Percentiles rank a stretch among this genome's conserved stretches.
phyloP scores from a whole-genome alignment of 2,888 invertebrate genomes.

The Tricholauxania praeusta region DNA sequence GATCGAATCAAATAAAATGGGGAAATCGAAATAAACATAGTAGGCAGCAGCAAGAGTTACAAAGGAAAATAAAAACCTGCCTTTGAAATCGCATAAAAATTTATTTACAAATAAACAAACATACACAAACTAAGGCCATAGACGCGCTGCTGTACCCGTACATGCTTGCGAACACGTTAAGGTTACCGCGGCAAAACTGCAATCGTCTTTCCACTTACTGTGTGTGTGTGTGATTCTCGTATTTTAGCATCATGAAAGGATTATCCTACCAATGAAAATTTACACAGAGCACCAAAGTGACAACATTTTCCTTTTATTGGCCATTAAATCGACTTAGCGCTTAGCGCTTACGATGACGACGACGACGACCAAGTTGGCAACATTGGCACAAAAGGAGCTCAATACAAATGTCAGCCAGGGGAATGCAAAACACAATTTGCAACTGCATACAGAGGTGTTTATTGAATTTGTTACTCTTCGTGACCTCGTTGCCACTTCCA shows the following conservation, averaged over 20 bases:
- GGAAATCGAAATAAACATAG: neutral
- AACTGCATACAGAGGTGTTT: conserved; percentile 40
- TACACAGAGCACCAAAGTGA: conserved; percentile 59
- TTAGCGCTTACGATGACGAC: conserved; percentile 36
- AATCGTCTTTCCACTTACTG: neutral
- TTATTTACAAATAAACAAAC: conserved; percentile 34
- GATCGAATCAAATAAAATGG: neutral
- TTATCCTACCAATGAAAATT: conserved; percentile 44
- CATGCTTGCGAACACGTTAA: neutral
- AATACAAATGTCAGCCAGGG: neutral
- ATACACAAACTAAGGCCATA: conserved; percentile 41
- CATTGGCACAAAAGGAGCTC: too few species aligned
- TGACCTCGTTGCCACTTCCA: conserved; percentile 26
- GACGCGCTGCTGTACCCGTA: conserved; percentile 9
- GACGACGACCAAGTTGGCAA: neutral
- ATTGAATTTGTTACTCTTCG: conserved; percentile 38
- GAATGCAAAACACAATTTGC: conserved; percentile 3
- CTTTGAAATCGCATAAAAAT: conserved; percentile 37
- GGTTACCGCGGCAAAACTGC: conserved; percentile 14
- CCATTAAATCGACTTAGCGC: conserved; percentile 67
- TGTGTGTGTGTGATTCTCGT: neutral
- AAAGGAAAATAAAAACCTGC: conserved; percentile 32
- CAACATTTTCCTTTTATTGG: conserved; percentile 68
- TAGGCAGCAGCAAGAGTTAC: neutral
- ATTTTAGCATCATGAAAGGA: conserved; percentile 42